Evolutionary conservation across 1,140 invertebrate species (phyloP).

Genomic region (Notospermus geniculatus): DNA sequence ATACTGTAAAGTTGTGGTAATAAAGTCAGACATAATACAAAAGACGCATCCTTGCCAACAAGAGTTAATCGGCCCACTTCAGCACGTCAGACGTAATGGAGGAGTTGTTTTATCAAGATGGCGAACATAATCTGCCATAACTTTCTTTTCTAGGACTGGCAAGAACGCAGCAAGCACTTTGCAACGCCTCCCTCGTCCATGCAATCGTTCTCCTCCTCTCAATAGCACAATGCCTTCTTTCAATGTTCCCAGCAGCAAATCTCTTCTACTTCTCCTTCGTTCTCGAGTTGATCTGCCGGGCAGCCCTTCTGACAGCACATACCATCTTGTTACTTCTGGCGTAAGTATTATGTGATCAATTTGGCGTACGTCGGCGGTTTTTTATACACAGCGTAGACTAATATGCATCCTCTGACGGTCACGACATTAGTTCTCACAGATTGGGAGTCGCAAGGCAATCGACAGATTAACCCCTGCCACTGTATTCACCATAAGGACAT

Average conservation of each 20-base stretch:
- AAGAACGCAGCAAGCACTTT: conserved; percentile 3
- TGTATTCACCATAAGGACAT: too few species aligned
- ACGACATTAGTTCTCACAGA: too few species aligned
- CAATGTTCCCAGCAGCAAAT: neutral
- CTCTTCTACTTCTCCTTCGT: neutral
- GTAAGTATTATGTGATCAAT: too few species aligned
- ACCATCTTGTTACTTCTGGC: neutral
- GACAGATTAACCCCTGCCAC: too few species aligned
- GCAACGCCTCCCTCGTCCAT: conserved; percentile 7
- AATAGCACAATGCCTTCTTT: neutral
- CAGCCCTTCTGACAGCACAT: neutral
- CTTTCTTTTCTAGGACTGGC: neutral
- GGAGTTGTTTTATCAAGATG: neutral
- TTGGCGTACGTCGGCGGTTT: too few species aligned
- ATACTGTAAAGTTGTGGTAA: neutral
- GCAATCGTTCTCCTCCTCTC: neutral
- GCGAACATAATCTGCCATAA: neutral
- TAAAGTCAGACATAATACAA: neutral
- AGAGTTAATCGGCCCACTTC: neutral
- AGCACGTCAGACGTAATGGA: neutral
- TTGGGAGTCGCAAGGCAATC: too few species aligned
- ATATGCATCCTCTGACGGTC: too few species aligned
- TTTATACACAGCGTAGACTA: too few species aligned
- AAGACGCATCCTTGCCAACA: neutral
- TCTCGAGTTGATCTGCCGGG: neutral